phyloP scores from a whole-genome alignment of 1,140 invertebrate genomes.

The Sycophaga agraensis region DNA sequence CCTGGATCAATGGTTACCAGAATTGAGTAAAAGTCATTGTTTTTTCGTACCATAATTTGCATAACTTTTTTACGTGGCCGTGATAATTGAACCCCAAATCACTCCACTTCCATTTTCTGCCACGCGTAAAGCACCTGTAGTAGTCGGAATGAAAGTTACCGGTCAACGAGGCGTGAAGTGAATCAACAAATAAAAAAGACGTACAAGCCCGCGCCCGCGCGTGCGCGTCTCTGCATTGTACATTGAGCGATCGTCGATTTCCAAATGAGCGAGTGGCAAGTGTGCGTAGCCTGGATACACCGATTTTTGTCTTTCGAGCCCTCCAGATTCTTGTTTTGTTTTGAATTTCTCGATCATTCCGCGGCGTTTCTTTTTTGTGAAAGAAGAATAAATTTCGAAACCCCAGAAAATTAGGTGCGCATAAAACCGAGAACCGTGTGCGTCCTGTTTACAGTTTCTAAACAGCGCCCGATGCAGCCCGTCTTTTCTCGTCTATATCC shows the following conservation, averaged over 20 bases:
- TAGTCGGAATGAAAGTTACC: not conserved
- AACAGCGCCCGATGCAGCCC: conserved; percentile 5
- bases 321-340: not conserved
- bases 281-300: conserved; percentile 6
- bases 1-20: not conserved
- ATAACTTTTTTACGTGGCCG: conserved; percentile 9
- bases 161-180: conserved; percentile 10
- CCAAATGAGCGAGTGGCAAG: not conserved
- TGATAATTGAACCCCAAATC: conserved; percentile 10
- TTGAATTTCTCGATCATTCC: conserved; percentile 11
- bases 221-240: not conserved
- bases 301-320: not conserved
- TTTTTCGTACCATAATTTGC: not conserved
- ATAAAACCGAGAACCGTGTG: conserved; percentile 1
- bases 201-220: not conserved
- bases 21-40: not conserved
- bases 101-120: not conserved
- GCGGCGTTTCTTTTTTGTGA: conserved; percentile 25
- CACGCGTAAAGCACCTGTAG: not conserved
- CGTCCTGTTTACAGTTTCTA: conserved; percentile 19
- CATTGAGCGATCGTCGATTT: conserved; percentile 1
- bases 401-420: conserved; percentile 11
- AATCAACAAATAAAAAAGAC: not conserved
- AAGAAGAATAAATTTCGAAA: conserved; percentile 30
- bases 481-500: conserved; percentile 14